Base-by-base conservation (phyloP, 2,888 invertebrate genomes). In the Frankliniella fusca region DNA sequence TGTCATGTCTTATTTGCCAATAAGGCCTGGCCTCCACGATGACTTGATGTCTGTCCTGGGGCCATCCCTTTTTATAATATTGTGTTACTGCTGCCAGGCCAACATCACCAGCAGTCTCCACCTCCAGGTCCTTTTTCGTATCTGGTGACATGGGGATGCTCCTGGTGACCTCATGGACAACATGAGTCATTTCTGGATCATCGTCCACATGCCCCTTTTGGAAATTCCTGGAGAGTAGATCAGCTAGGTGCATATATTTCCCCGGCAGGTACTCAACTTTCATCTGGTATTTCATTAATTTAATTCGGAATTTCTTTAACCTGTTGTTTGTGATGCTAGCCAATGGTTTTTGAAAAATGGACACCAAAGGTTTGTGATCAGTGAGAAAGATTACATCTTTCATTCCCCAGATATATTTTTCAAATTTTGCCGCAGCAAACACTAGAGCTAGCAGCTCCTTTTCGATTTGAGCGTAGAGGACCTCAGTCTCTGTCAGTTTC, bases 391-490 rank as follows among this genome's bases (percentile, higher is more conserved):
- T 2, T 2, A 80, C 38, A 80, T 27, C 38, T 27, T 18, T 18
- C 20, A 27, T 23, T 20, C 80, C 80, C 23, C 38, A 80, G 20
- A 80, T 28, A 80, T 27, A 80, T 80, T 80, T 23, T 3, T 80
- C 27, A 38, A n/a, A 80, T 80, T 80, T 80, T 80, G 23, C 70
- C 20, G 70, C 70, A 3, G 70, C 70, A 70, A 70, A 70, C 38
- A 38, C 38, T 38, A 38, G 38, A 18, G 80, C 80, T 23, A 82
- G 48, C 70, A 83, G 20, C 50, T 83, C 83, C 65, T 83, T 83
- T 80, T 83, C 81, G 15, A 83, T 83, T 82, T 83, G 83, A 5
- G 81, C 28, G 50, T 81, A 81, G 27, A n/a, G 61, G 7, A 81
- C 48, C 81, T 84, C 84, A 38, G 81, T 81, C 5, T 49, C 70